Percentiles rank a stretch among this genome's conserved stretches.
Evolutionary conservation across 2,888 invertebrate genomes (phyloP).

Genomic region (Conus canariensis): DNA sequence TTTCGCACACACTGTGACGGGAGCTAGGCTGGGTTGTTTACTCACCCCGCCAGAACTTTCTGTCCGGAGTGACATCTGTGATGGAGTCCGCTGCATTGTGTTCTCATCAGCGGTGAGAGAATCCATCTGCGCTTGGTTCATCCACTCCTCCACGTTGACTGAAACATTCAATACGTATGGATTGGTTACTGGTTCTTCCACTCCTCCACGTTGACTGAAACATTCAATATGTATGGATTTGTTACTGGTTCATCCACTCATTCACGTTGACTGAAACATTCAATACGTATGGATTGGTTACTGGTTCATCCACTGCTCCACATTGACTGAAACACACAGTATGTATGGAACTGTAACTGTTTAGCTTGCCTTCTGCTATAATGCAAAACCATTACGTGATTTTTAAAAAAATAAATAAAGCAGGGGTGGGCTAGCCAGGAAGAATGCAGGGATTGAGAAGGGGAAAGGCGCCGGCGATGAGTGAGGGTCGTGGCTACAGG

Average conservation of each 20-base stretch:
- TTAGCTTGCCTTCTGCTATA: no score
- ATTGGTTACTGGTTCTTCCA: constrained; percentile 89
- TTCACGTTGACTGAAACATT: constrained; percentile 88
- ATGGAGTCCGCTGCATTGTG: constrained; percentile 79
- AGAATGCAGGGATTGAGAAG: no score
- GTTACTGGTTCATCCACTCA: constrained; percentile 89
- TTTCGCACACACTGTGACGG: no score
- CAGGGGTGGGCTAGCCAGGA: no score
- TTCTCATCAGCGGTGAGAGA: constrained; percentile 88
- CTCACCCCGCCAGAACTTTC: constrained; percentile 86
- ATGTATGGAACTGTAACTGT: no score
- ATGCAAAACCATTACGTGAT: no score
- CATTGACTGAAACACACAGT: background rate
- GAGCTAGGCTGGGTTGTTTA: no score
- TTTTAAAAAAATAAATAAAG: no score
- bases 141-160: constrained; percentile 95
- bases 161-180: constrained; percentile 31
- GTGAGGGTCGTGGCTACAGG: no score
- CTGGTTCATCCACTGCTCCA: background rate
- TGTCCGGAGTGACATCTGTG: constrained; percentile 80
- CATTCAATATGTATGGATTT: constrained; percentile 80
- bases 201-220: constrained; percentile 91
- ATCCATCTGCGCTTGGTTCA: constrained; percentile 89
- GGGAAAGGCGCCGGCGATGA: no score
- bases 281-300: no score